Evolutionary conservation across 1,140 invertebrate genomes (phyloP), one percentile per base, ranked within the genome.

Genomic region (Wiebesia pumilae): DNA sequence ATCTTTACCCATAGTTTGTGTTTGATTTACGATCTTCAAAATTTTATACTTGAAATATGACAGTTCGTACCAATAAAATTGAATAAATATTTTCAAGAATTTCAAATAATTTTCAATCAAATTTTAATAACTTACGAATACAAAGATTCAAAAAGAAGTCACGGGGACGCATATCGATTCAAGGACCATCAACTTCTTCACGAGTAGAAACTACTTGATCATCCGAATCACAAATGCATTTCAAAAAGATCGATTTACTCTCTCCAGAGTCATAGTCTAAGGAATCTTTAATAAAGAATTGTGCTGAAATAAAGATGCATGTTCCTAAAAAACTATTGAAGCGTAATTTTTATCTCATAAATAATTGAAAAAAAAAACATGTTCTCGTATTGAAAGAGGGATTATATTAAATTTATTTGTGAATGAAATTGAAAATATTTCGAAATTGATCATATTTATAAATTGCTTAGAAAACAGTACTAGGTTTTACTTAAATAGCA

Each of bases 161-260:
- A 77, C 27, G 14, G 19, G 35, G 27, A 16, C 69, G 24, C 4
- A 30, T 77, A 51, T 77, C 75, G n/a, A 40, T 77, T 30, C 40
- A 77, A 77, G 43, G n/a, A 7, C 43, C n/a, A 47, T 77, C 43
- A 30, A 77, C 27, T 77, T 51, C 38, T 77, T 77, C 33, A 77
- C 6, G 27, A 77, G 12, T n/a, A 77, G 43, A 77, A 24, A 35
- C 47, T 30, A 79, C 77, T 79, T 51, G 24, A 78, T 78, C 75
- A n/a, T 78, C 27, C 14, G 43, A 78, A 43, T 78, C 40, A 30
- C 75, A 47, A 51, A 47, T 51, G 27, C 75, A n/a, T 78, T 78
- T 51, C 21, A 78, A 78, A 78, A 7, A 75, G 16, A 47, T 78
- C 75, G 40, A 78, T 78, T 51, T 43, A 43, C 9, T 43, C 75